Percentiles rank a stretch among this genome's conserved stretches.
phyloP scores from a whole-genome alignment of 2,797 vertebrate species.

The Scyliorhinus canicula region DNA sequence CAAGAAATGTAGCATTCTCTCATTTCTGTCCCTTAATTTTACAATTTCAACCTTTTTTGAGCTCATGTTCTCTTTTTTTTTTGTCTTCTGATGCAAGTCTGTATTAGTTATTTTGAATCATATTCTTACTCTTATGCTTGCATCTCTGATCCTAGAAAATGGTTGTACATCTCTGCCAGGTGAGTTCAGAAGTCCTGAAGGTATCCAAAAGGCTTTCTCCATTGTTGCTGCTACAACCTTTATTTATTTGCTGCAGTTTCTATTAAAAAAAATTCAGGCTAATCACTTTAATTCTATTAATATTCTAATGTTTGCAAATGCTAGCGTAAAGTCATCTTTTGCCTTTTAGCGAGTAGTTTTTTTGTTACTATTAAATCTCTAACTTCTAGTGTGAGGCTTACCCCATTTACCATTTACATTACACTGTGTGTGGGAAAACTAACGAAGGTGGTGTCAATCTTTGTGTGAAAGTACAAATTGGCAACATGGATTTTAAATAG shows the following conservation, averaged over 20 bases:
- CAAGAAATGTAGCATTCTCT: neutral
- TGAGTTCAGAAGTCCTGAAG: slow-evolving; percentile 76
- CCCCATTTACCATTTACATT: neutral
- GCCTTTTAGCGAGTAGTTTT: neutral
- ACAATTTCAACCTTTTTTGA: slow-evolving; percentile 44
- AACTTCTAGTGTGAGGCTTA: neutral
- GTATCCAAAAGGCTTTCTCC: slow-evolving; percentile 50
- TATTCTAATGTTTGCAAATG: slow-evolving; percentile 22
- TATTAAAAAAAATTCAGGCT: slow-evolving; percentile 1
- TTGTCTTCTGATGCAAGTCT: slow-evolving; percentile 58
- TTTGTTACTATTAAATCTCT: neutral
- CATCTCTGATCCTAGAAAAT: slow-evolving; percentile 94
- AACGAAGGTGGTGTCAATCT: neutral
- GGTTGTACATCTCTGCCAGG: slow-evolving; percentile 96
- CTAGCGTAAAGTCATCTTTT: neutral
- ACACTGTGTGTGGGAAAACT: neutral
- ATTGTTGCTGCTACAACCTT: slow-evolving; percentile 3
- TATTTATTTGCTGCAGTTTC: slow-evolving; percentile 23
- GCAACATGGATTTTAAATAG: neutral
- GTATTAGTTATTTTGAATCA: slow-evolving; percentile 65
- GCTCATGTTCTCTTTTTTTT: slow-evolving; percentile 54
- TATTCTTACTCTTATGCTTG: slow-evolving; percentile 91
- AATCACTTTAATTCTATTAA: slow-evolving; percentile 23
- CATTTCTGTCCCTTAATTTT: neutral
- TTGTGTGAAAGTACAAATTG: neutral